A percentile compares a stretch with the other conserved stretches of the same genome.
These are phyloP conservation scores for Dasypolia templi DNA, from an alignment of 2,888 invertebrate genomes.

Conservation along the genomic window DNA sequence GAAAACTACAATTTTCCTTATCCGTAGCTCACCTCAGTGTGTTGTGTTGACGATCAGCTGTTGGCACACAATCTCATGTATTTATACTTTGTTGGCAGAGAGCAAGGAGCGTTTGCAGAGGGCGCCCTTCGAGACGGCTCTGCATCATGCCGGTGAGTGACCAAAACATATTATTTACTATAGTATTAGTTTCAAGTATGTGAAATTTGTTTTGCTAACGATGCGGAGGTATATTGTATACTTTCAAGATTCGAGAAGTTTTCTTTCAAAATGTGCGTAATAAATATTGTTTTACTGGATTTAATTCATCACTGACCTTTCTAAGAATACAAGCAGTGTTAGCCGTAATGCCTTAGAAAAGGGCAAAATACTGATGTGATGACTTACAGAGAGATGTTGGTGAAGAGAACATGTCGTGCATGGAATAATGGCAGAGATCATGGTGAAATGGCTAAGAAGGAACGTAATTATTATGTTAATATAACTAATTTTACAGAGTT, in stretches of 20 bases:
- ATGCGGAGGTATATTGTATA: neutral
- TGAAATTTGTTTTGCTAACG: neutral
- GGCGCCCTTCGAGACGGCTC: conserved; percentile 91
- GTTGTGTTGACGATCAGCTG: conserved; percentile 38
- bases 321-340: neutral
- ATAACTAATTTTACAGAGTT: no score
- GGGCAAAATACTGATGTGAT: no score
- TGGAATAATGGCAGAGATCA: no score
- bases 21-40: neutral
- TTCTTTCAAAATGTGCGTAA: neutral
- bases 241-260: neutral
- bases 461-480: no score
- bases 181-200: neutral
- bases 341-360: no score
- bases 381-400: no score
- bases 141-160: conserved; percentile 90
- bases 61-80: conserved; percentile 69
- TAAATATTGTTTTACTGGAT: neutral
- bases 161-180: conserved; percentile 33
- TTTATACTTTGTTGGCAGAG: conserved; percentile 88
- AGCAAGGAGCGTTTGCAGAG: conserved; percentile 87
- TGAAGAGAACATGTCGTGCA: no score
- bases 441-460: no score
- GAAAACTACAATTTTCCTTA: conserved; percentile 12
- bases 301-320: neutral